These are phyloP conservation scores for Oriolus oriolus DNA, from an alignment of 2,113 vertebrate species.

Conservation along the genomic window DNA sequence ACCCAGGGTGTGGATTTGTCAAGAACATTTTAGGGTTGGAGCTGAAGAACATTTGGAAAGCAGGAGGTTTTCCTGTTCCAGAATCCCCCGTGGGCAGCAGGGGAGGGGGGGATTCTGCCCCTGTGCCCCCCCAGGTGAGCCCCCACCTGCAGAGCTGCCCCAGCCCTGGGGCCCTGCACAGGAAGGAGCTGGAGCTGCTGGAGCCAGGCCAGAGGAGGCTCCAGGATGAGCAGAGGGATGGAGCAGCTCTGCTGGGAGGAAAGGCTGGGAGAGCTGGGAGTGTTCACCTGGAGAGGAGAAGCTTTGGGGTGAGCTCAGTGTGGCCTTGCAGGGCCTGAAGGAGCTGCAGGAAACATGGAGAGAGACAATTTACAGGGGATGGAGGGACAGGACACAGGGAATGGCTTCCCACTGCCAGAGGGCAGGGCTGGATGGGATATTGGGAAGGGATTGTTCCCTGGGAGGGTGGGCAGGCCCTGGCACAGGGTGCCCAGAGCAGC, in stretches of 20 bases:
- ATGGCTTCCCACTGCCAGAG: neutral
- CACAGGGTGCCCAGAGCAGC: neutral
- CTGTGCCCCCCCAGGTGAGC: neutral
- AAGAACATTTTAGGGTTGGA: neutral
- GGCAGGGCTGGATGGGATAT: neutral
- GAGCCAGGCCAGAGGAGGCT: neutral
- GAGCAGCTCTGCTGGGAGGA: neutral
- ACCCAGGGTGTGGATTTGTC: neutral
- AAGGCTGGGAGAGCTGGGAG: neutral
- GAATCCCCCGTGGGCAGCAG: neutral
- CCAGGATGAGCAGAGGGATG: neutral
- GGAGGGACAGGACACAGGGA: neutral
- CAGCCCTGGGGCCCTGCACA: neutral
- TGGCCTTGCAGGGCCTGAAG: neutral
- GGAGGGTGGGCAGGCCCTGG: neutral
- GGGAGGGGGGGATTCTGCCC: neutral
- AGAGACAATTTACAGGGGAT: neutral
- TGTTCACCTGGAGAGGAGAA: neutral
- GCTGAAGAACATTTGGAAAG: neutral
- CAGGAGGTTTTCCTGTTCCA: neutral
- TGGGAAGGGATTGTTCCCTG: neutral
- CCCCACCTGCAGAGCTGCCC: neutral
- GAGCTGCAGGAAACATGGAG: neutral
- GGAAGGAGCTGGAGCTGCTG: neutral
- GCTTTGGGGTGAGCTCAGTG: neutral